Evolutionary conservation across 2,888 invertebrate genomes (phyloP).

Genomic region (Thecocarcelia acutangulata): DNA sequence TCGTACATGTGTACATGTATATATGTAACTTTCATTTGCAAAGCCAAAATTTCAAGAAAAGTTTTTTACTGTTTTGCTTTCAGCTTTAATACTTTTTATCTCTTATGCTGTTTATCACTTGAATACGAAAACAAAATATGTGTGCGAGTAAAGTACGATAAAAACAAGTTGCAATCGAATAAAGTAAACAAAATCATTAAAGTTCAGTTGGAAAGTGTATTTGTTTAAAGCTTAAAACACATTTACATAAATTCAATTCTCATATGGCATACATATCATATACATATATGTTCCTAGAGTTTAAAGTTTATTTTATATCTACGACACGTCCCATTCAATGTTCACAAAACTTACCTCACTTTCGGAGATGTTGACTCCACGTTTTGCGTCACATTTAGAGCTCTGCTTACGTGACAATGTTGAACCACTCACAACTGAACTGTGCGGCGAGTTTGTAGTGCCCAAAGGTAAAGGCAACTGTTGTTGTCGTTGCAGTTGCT

Average conservation of each 20-base stretch:
- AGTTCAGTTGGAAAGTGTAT: conserved; percentile 6
- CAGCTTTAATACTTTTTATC: not conserved
- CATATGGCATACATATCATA: not conserved
- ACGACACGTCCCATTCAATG: not conserved
- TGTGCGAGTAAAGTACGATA: not conserved
- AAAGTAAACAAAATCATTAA: conserved; percentile 22
- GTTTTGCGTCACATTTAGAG: conserved; percentile 81
- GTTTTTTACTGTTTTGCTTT: not conserved
- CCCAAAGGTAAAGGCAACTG: conserved; percentile 39
- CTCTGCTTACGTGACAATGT: conserved; percentile 81
- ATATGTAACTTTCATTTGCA: too few relatives aligned
- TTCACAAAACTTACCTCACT: conserved; percentile 78
- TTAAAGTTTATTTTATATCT: not conserved
- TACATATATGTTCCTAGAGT: not conserved
- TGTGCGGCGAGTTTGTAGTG: conserved; percentile 59
- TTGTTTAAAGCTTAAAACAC: not conserved
- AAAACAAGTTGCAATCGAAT: conserved; percentile 7
- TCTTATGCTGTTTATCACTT: not conserved
- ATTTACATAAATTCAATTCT: not conserved
- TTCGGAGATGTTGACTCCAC: conserved; percentile 81
- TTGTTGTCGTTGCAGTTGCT: conserved; percentile 69
- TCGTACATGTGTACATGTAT: too few relatives aligned
- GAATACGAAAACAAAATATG: not conserved
- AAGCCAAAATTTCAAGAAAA: too few relatives aligned
- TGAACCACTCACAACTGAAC: conserved; percentile 68